These are phyloP conservation scores for Apamea crenata DNA, from an alignment of 2,888 invertebrate species.

Conservation along the genomic window DNA sequence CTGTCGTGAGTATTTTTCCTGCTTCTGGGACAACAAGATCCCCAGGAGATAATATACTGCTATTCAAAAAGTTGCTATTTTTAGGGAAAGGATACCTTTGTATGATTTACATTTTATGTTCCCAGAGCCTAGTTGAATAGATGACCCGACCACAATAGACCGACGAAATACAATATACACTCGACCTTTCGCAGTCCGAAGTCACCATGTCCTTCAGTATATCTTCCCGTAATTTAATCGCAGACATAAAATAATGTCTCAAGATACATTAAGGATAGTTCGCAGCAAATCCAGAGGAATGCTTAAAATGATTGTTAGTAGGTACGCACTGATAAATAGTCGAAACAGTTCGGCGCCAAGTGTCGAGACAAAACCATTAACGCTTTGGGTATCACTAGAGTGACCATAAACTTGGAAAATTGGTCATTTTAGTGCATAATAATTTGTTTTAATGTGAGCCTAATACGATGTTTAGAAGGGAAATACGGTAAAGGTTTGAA, in stretches of 20 bases:
- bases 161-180: constrained; percentile 10
- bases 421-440: constrained; percentile 30
- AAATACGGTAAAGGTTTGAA: constrained; percentile 19
- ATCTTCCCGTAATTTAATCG: constrained; percentile 43
- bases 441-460: constrained; percentile 38
- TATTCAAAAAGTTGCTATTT: neutral
- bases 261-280: constrained; percentile 31
- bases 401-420: constrained; percentile 51
- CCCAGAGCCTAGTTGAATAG: neutral
- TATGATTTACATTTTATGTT: constrained; percentile 15
- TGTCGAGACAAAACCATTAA: constrained; percentile 78
- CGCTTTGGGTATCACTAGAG: constrained; percentile 69
- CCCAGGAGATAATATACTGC: neutral
- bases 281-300: constrained; percentile 33
- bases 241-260: constrained; percentile 38
- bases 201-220: constrained; percentile 17
- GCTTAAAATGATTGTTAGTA: constrained; percentile 42
- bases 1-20: constrained; percentile 6
- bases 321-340: constrained; percentile 58
- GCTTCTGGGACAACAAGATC: neutral
- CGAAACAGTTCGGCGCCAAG: constrained; percentile 73
- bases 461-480: constrained; percentile 18
- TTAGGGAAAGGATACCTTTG: neutral
- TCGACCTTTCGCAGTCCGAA: constrained; percentile 16
- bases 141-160: constrained; percentile 8